Base-by-base conservation (phyloP, 1,140 invertebrate species). In the Alviniconcha marisindica region DNA sequence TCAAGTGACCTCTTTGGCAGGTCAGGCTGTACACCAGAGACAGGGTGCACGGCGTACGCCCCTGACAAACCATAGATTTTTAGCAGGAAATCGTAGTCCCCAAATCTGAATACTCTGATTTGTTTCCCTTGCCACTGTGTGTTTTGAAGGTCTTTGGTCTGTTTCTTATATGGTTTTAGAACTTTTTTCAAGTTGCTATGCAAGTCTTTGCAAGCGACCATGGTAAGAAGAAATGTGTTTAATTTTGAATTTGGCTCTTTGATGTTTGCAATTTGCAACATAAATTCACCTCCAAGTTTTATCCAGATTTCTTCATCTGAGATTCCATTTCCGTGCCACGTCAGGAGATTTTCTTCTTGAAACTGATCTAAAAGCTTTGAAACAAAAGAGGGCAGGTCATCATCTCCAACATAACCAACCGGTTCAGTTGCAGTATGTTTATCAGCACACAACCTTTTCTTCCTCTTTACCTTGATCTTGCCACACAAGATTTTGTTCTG, bases 31-130 rank as follows among this genome's bases (percentile, higher is more conserved):
- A 42, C 78, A 63, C 15, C 31, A 80, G 4, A 80, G 78, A 24
- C 78, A 80, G 31, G 78, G 78, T 5, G 31, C 36, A 24, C n/a
- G 10, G 12, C 60, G 36, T 80, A 56, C 21, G 78, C 51, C 4
- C 78, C 60, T 21, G 78, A 80, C 28, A 24, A n/a, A 40, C 80
- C 80, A 54, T 82, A 82, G 21, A 82, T 40, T 73, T 82, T n/a
- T 44, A 69, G 40, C 7, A 82, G 56, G 51, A 51, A 82, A 3
- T 82, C 80, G 44, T 82, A 82, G 31, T 73, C 80, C 28, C 80
- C 80, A 51, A 71, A 71, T 2, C 71, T 36, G 51, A 82, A 82
- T 5, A 82, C 5, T 7, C 28, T 69, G 21, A 69, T 73, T 51
- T 42, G 21, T 51, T 82, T 82, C 1, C 31, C 66, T 54, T 44